Base-by-base conservation (phyloP, 2,888 invertebrate genomes). In the Bellardia bayeri region DNA sequence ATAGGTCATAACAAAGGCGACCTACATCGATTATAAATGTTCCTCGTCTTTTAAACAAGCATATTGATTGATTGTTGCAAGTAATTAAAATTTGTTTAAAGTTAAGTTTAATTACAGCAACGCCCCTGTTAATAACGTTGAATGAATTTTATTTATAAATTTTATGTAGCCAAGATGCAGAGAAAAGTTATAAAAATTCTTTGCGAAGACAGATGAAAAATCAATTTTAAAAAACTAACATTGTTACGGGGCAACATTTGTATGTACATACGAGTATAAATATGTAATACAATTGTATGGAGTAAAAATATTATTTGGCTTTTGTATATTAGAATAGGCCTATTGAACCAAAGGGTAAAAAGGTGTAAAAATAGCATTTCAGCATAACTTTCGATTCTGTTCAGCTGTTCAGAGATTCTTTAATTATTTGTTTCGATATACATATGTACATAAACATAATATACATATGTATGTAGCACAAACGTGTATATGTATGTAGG, bases 1-100 rank as follows among this genome's bases (percentile, higher is more conserved):
- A 16, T 74, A 74, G 72, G 30, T 42, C 23, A 58, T 45, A 14
- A 2, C 3, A 63, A 37, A 51, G 63, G 14, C 64, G 13, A 51
- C 37, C 14, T 37, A 23, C 3, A 40, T 14, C 11, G 2, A 11
- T 16, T 33, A 13, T 49, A 45, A 61, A n/a, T 2, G 13, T 11
- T 64, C 33, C 63, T 11, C 63, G 72, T 79, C 63, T 71, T 56
- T 49, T 56, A 81, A 80, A 74, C 78, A 69, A 88, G 84, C 81
- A 51, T 63, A 51, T 63, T 88, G 89, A 89, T 89, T 87, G 86
- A 89, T 89, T 89, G 88, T 76, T 81, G 82, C 86, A 86, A 89
- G 88, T 89, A 89, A 89, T 89, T 89, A 89, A 89, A 89, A 88
- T 87, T 85, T 87, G 88, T 85, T 88, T 88, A 82, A 88, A 88